Base-by-base conservation (phyloP, 2,797 vertebrate species). In the Prionace glauca region DNA sequence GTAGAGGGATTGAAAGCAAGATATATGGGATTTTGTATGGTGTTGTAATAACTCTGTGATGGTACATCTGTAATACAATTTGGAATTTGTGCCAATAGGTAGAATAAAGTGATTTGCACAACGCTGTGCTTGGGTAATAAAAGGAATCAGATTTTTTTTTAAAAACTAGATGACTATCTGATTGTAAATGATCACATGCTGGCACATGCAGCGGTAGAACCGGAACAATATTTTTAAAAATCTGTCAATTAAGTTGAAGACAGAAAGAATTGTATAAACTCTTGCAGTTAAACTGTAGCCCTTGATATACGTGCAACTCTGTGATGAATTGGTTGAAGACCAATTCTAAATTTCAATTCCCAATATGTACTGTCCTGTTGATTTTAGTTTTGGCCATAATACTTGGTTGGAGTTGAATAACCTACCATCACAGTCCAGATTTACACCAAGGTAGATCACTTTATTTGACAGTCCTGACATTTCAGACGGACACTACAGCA, bases 71-170 rank as follows among this genome's bases (percentile, higher is more conserved):
- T 77, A 32, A 77, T n/a, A 32, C 11, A n/a, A 77, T 32, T 77
- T 77, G 32, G 74, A 77, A 77, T 77, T 32, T 0, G 11, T n/a
- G 29, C 11, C 74, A 77, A 77, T 32, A n/a, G 14, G 2, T 77
- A n/a, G 74, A 77, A 77, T 77, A 29, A 74, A 74, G 9, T 32
- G 26, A 74, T 74, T 29, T 32, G 26, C 72, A 74, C 11, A 77
- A 29, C 10, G 74, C 32, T 77, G 29, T n/a, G 32, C 74, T 14
- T 0, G 32, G 74, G 32, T 10, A 10, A 14, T 74, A 7, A n/a
- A 77, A n/a, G 10, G 10, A 16, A 2, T 77, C n/a, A 0, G 32
- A 32, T 72, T 0, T 29, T 26, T 3, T 50, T 1, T 1, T 1
- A 72, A 72, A 81, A 41, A 41, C 32, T 81, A 20, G 12, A 41